These are phyloP conservation scores for Odontocolon sp. DNA, from an alignment of 2,888 invertebrate species.

Conservation along the genomic window DNA sequence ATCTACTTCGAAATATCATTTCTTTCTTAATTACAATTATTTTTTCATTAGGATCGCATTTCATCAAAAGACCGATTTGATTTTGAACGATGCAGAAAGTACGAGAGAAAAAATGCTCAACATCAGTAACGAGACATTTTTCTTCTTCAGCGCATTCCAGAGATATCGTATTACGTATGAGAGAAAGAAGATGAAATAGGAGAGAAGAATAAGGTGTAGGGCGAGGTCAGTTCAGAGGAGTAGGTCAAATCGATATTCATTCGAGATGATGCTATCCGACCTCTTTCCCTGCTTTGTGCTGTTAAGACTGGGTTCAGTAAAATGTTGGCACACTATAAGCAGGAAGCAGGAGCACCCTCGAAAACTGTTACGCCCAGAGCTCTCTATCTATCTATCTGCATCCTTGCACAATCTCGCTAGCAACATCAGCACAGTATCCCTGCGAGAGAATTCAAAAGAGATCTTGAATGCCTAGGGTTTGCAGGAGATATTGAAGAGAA, in stretches of 20 bases:
- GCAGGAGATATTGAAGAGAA: slow-evolving; percentile 18
- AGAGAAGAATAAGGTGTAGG: no score
- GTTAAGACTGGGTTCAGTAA: slow-evolving; percentile 37
- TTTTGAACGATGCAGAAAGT: no score
- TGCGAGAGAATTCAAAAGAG: neutral
- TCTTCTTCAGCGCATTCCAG: no score
- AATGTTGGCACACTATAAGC: slow-evolving; percentile 51
- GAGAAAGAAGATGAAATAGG: no score
- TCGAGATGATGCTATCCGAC: slow-evolving; percentile 44
- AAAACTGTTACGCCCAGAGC: slow-evolving; percentile 33
- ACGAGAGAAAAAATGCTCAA: neutral
- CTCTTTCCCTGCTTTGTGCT: slow-evolving; percentile 14
- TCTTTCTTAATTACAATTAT: no score
- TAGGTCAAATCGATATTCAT: slow-evolving; percentile 59
- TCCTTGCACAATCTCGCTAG: neutral
- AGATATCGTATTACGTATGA: slow-evolving; percentile 25
- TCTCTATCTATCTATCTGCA: neutral
- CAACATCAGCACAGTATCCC: neutral
- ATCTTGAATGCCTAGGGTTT: neutral
- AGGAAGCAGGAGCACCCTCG: slow-evolving; percentile 26
- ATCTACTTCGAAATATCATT: no score
- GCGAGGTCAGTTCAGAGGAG: slow-evolving; percentile 44
- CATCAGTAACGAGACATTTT: no score
- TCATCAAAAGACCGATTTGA: no score
- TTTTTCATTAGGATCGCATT: no score